phyloP scores from a whole-genome alignment of 1,140 invertebrate genomes.

The Diorhabda sublineata region DNA sequence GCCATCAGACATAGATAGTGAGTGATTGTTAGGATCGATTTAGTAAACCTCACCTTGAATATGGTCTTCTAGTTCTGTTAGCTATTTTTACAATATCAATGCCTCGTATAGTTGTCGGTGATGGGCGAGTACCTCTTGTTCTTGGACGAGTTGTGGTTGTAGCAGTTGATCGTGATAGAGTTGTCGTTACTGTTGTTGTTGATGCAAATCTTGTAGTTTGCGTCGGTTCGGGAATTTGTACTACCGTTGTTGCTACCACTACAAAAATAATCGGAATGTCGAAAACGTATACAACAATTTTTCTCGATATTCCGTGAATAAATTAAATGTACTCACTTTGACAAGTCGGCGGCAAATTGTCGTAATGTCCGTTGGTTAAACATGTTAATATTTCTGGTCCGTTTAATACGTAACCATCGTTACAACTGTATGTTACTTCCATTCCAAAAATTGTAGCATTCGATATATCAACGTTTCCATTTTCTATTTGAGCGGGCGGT shows the following conservation, averaged over 20 bases:
- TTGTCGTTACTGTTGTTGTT: slow-evolving; percentile 20
- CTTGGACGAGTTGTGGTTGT: slow-evolving; percentile 34
- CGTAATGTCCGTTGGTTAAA: slow-evolving; percentile 72
- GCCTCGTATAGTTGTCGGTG: slow-evolving; percentile 43
- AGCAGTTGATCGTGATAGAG: slow-evolving; percentile 7
- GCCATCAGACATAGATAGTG: too few relatives aligned
- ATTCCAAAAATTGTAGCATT: slow-evolving; percentile 66
- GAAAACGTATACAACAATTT: too few relatives aligned
- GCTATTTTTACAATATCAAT: slow-evolving; percentile 34
- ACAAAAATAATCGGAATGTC: neutral
- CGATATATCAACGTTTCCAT: slow-evolving; percentile 63
- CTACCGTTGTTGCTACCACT: slow-evolving; percentile 35
- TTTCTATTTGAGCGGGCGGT: slow-evolving; percentile 63
- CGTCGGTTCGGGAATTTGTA: slow-evolving; percentile 22
- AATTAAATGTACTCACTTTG: slow-evolving; percentile 46
- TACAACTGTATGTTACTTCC: slow-evolving; percentile 72
- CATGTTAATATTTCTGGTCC: slow-evolving; percentile 69
- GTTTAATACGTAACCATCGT: slow-evolving; percentile 63
- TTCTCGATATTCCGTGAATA: too few relatives aligned
- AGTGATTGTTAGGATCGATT: too few relatives aligned
- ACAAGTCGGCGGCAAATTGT: slow-evolving; percentile 69
- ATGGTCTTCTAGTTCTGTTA: slow-evolving; percentile 29
- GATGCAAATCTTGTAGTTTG: slow-evolving; percentile 20
- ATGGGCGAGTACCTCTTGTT: slow-evolving; percentile 44
- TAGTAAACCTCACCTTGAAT: neutral